phyloP scores from a whole-genome alignment of 2,888 invertebrate genomes.

The Selenia dentaria region DNA sequence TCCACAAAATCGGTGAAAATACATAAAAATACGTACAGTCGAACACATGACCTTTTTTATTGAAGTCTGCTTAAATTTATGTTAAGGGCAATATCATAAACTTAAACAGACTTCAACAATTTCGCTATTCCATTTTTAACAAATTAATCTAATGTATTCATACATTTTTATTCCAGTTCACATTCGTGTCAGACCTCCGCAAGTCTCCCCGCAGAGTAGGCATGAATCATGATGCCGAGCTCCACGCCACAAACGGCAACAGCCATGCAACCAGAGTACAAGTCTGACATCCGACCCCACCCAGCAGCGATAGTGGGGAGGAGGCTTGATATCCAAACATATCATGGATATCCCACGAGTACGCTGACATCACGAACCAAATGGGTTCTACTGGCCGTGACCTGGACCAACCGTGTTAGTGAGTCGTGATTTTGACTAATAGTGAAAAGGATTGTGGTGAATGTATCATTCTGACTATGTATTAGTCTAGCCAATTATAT shows the following conservation, averaged over 20 bases:
- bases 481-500: no score
- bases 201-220: slow-evolving; percentile 58
- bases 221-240: slow-evolving; percentile 61
- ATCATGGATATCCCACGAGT: slow-evolving; percentile 76
- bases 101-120: no score
- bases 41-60: no score
- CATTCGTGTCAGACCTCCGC: slow-evolving; percentile 71
- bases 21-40: no score
- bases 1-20: no score
- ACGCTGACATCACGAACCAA: slow-evolving; percentile 29
- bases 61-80: no score
- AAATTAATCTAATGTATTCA: no score
- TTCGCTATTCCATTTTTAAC: no score
- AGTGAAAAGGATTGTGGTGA: neutral
- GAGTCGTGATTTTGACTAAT: neutral
- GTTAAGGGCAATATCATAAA: no score
- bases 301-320: slow-evolving; percentile 53
- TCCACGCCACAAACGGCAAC: slow-evolving; percentile 73
- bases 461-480: no score
- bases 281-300: slow-evolving; percentile 67
- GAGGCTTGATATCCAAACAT: slow-evolving; percentile 59
- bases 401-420: neutral
- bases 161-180: slow-evolving; percentile 55
- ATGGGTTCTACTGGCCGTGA: neutral
- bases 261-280: slow-evolving; percentile 60